Evolutionary conservation across 2,888 invertebrate genomes (phyloP), one percentile per base, ranked within the genome.

Genomic region (Melanophora roralis): DNA sequence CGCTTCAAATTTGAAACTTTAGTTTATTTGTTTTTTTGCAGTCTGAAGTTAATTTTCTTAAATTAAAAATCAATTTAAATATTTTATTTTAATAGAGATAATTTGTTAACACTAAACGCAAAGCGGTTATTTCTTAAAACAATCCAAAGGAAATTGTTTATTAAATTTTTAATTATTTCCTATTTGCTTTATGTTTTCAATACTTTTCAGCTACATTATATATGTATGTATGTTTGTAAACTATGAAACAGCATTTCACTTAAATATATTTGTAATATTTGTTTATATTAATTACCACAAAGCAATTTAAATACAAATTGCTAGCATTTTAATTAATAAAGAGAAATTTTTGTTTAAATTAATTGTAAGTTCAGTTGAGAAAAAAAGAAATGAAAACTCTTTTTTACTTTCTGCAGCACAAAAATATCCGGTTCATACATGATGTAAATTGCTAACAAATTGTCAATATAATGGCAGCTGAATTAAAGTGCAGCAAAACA

Each of bases 371-470:
- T 3, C n/a, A n/a, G 9, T 32, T 4, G 49, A 19, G 2, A 47
- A 38, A 55, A 21, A 23, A n/a, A 45, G 16, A 55, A 23, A 32
- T 55, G 23, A 45, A 16, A 40, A 71, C 43, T 32, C 64, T 72
- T 40, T 69, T 38, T 23, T 21, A 11, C 19, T 11, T 5, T 27
- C 16, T 40, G n/a, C 23, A 7, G 49, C 2, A 36, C 21, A 53
- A 1, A 47, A 45, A 75, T 55, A 80, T 80, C 80, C 80, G 80
- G 62, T 80, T 34, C 12, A 21, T 49, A 69, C 72, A 68, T 77
- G 38, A 77, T 77, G 73, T 73, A 77, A 81, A 76, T 81, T 73
- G 53, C 59, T 14, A 65, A 72, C 76, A 80, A 76, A 80, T 80
- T 80, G 76, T 76, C 80, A 68, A 59, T 76, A 80, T 68, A 59